A percentile compares a stretch with the other conserved stretches of the same genome.
Conservation (phyloP, 2,113 vertebrate species). For the Scophthalmus maximus region DNA sequence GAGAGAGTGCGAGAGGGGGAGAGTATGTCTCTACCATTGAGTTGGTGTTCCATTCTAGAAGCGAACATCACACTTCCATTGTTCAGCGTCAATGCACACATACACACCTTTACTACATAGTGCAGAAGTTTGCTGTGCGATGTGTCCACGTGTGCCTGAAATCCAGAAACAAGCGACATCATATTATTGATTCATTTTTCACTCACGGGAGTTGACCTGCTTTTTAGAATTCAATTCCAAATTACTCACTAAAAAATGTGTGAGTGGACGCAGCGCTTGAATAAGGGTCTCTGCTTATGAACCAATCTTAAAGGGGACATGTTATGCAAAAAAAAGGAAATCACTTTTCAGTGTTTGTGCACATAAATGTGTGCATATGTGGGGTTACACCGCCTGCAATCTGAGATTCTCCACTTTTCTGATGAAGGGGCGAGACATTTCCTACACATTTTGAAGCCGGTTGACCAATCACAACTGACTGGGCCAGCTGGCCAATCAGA, state of each 20-base stretch:
- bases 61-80: conserved; percentile 1
- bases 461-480: too few relatives aligned
- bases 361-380: too few relatives aligned
- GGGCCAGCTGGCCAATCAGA: too few relatives aligned
- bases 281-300: neutral
- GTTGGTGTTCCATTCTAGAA: neutral
- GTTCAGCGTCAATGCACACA: neutral
- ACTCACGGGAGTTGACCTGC: neutral
- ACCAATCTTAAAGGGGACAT: too few relatives aligned
- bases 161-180: neutral
- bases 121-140: neutral
- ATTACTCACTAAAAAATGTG: neutral
- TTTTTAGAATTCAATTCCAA: neutral
- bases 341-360: too few relatives aligned
- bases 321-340: too few relatives aligned
- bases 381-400: too few relatives aligned
- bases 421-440: too few relatives aligned
- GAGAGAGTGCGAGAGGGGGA: too few relatives aligned
- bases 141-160: neutral
- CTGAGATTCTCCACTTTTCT: too few relatives aligned
- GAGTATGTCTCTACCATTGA: neutral
- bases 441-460: too few relatives aligned
- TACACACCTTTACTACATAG: neutral
- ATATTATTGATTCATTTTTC: neutral
- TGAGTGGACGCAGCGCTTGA: neutral